These are phyloP conservation scores for Melangyna quadrimaculata DNA, from an alignment of 2,888 invertebrate genomes.

Conservation along the genomic window DNA sequence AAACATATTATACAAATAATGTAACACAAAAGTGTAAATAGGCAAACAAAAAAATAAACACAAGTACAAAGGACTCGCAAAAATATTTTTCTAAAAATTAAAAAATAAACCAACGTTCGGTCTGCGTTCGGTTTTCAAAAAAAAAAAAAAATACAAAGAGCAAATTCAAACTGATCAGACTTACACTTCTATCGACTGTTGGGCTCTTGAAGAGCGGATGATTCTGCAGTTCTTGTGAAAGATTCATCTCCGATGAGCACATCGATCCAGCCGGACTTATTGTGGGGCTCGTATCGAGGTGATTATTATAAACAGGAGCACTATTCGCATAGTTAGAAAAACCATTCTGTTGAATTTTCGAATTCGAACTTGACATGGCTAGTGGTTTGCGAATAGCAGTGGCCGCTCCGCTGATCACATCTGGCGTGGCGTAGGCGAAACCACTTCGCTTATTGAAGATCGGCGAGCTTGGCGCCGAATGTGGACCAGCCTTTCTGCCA, in stretches of 20 bases:
- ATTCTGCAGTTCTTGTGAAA: conserved; percentile 83
- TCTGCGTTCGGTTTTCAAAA: background rate
- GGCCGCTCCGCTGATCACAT: conserved; percentile 73
- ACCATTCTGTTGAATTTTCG: conserved; percentile 78
- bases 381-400: conserved; percentile 75
- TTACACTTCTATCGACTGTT: conserved; percentile 85
- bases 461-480: conserved; percentile 86
- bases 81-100: conserved; percentile 41
- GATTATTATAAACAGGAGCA: conserved; percentile 75
- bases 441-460: conserved; percentile 82
- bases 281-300: conserved; percentile 79
- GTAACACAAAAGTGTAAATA: conserved; percentile 72
- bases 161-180: conserved; percentile 75
- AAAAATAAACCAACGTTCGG: conserved; percentile 65
- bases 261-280: conserved; percentile 80
- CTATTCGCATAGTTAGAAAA: conserved; percentile 73
- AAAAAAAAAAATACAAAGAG: background rate
- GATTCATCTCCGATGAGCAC: conserved; percentile 81
- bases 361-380: conserved; percentile 79
- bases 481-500: conserved; percentile 74
- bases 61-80: conserved; percentile 70
- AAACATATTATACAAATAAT: conserved; percentile 72
- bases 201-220: conserved; percentile 83
- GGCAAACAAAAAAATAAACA: conserved; percentile 55
- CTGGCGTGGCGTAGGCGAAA: conserved; percentile 67